Evolutionary conservation across 2,888 invertebrate species (phyloP).

Genomic region (Phyllotreta cruciferae): DNA sequence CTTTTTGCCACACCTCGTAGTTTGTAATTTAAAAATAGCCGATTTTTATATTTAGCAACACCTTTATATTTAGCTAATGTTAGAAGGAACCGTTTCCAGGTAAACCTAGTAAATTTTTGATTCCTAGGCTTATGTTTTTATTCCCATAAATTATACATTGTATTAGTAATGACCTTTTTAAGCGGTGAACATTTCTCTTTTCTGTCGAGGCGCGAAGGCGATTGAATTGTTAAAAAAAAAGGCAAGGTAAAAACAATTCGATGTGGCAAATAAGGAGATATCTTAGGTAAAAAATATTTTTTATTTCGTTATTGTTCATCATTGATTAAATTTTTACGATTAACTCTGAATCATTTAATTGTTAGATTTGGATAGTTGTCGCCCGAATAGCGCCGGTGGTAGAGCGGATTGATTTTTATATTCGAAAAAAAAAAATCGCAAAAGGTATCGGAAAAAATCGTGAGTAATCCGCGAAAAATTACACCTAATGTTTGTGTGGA

Average conservation of each 20-base stretch:
- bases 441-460: no score
- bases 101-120: not conserved
- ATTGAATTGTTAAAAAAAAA: not conserved
- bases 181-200: not conserved
- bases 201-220: not conserved
- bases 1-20: no score
- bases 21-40: no score
- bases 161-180: slow-evolving; percentile 7
- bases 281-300: slow-evolving; percentile 4
- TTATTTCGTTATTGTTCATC: not conserved
- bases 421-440: not conserved
- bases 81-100: not conserved
- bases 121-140: not conserved
- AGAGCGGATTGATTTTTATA: not conserved
- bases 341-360: slow-evolving; percentile 7
- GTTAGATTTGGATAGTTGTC: not conserved
- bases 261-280: not conserved
- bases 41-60: not conserved
- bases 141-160: not conserved
- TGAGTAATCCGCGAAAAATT: no score
- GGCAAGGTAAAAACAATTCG: not conserved
- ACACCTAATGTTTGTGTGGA: no score
- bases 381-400: not conserved
- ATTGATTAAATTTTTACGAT: slow-evolving; percentile 1
- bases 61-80: not conserved